These are phyloP conservation scores for Panagrolaimus sp. DNA, from an alignment of 1,140 invertebrate genomes.

Conservation along the genomic window DNA sequence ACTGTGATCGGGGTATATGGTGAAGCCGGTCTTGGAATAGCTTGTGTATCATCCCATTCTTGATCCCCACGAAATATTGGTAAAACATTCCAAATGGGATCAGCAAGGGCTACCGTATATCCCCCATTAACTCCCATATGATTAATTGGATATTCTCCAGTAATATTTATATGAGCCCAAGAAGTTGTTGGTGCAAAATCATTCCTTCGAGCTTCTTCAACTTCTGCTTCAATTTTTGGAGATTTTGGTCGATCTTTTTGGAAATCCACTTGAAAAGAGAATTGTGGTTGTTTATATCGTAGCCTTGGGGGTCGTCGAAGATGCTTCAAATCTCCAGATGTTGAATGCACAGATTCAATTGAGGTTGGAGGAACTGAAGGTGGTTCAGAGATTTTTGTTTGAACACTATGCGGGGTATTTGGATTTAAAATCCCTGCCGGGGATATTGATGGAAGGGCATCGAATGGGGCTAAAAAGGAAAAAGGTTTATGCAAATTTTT, in stretches of 20 bases:
- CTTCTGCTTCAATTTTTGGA: background rate
- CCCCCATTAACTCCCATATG: background rate
- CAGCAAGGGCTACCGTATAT: background rate
- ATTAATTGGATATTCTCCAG: background rate
- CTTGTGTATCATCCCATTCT: background rate
- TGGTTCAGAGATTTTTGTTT: background rate
- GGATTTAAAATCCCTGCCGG: background rate
- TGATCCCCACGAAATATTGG: conserved; percentile 6
- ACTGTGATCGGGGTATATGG: conserved; percentile 18
- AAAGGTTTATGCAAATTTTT: background rate
- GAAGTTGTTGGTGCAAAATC: background rate
- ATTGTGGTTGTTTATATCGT: background rate
- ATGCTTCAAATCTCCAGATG: background rate
- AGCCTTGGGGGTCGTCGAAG: background rate
- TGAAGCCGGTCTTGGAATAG: background rate
- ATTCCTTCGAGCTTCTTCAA: background rate
- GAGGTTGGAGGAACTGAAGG: conserved; percentile 9
- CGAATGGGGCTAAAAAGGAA: background rate
- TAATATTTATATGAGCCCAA: background rate
- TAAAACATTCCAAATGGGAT: background rate
- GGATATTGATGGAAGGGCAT: background rate
- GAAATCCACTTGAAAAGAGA: background rate
- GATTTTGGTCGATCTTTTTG: background rate
- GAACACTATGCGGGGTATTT: background rate
- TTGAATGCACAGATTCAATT: conserved; percentile 6